Percentiles rank a stretch among this genome's conserved stretches.
phyloP scores from a whole-genome alignment of 2,797 vertebrate species.

The Parotocinclus haroldoi region DNA sequence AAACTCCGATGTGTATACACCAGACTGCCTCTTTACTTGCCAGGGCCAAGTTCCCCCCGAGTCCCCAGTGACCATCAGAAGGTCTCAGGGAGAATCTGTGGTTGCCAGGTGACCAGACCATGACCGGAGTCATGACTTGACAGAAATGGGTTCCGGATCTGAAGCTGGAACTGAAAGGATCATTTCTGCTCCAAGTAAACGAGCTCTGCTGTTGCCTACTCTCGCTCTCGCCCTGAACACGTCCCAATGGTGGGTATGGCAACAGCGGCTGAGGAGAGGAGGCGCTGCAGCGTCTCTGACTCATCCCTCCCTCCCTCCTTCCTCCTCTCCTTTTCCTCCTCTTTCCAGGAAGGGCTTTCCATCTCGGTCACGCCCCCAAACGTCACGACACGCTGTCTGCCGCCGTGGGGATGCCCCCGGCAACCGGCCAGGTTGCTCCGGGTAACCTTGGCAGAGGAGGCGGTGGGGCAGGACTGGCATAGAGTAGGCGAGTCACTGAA shows the following conservation, averaged over 20 bases:
- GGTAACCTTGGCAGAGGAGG: conserved; percentile 66
- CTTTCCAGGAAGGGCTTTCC: conserved; percentile 76
- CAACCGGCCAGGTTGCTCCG: conserved; percentile 68
- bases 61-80: too few species aligned
- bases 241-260: conserved; percentile 71
- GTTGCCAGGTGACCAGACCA: too few species aligned
- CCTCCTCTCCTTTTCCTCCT: conserved; percentile 41
- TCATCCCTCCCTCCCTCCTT: conserved; percentile 70
- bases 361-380: conserved; percentile 94
- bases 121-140: too few species aligned
- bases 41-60: too few species aligned
- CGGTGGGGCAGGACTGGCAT: conserved; percentile 71
- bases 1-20: too few species aligned
- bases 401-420: conserved; percentile 65
- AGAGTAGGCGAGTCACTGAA: conserved; percentile 76
- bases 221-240: conserved; percentile 61
- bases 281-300: conserved; percentile 67
- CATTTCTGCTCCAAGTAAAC: neutral
- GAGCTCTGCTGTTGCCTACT: conserved; percentile 6
- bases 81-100: too few species aligned
- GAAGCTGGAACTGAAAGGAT: too few species aligned
- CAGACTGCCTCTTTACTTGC: too few species aligned
- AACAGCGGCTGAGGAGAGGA: conserved; percentile 69
- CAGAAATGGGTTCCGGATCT: too few species aligned
- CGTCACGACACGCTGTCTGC: conserved; percentile 82